Conservation (phyloP, 2,888 invertebrate species). For the Agrotis clavis region DNA sequence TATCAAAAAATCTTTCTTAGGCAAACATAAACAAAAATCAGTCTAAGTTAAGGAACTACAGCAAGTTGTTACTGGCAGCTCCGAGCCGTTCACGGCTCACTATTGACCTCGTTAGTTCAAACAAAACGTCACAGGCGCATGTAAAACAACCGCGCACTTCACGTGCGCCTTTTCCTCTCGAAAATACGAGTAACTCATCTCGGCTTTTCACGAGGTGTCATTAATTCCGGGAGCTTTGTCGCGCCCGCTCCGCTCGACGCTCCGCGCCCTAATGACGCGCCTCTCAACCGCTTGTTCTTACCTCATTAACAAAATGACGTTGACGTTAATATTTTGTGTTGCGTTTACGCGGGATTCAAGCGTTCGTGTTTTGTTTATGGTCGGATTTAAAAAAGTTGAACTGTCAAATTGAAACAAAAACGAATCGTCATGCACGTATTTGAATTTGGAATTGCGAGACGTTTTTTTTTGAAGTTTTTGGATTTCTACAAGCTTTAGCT, state of each 20-base stretch:
- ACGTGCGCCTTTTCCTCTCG: constrained; percentile 90
- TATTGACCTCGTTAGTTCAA: constrained; percentile 90
- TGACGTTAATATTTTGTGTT: constrained; percentile 65
- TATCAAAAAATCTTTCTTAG: neutral
- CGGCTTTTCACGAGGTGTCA: constrained; percentile 89
- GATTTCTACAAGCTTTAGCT: neutral
- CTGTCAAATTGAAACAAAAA: constrained; percentile 7
- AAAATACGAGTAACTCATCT: constrained; percentile 87
- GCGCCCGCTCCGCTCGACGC: constrained; percentile 76
- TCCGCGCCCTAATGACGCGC: constrained; percentile 80
- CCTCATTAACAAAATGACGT: constrained; percentile 85
- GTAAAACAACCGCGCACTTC: constrained; percentile 88
- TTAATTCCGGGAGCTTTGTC: constrained; percentile 86
- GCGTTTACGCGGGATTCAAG: constrained; percentile 61
- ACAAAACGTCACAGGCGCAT: constrained; percentile 83
- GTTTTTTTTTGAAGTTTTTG: neutral
- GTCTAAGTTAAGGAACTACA: constrained; percentile 59
- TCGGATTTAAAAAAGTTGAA: constrained; percentile 27
- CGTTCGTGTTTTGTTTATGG: constrained; percentile 37
- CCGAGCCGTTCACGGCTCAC: constrained; percentile 79
- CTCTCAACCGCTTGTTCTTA: constrained; percentile 83
- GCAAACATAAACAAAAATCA: constrained; percentile 35
- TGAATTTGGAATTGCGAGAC: constrained; percentile 6
- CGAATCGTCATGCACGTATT: constrained; percentile 8
- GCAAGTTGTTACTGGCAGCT: constrained; percentile 79